phyloP scores from a whole-genome alignment of 2,888 invertebrate genomes.

The Pandemis cinnamomeana region DNA sequence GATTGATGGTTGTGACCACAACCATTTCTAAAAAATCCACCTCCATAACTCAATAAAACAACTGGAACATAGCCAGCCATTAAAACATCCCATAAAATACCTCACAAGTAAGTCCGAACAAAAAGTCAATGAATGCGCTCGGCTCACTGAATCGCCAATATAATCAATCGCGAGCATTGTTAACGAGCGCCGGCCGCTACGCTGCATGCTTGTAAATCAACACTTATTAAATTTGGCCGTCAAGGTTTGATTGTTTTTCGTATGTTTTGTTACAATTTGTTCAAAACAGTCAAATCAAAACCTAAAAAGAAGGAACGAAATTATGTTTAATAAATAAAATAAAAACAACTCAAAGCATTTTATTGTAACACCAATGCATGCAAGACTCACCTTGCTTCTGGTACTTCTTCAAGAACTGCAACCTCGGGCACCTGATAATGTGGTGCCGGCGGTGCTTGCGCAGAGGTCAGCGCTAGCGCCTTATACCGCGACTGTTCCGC shows the following conservation, averaged over 20 bases:
- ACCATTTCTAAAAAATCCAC: neutral
- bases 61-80: neutral
- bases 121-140: conserved; percentile 11
- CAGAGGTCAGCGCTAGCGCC: conserved; percentile 89
- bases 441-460: conserved; percentile 63
- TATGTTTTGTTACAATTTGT: neutral
- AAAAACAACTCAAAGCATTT: neutral
- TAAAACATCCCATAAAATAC: neutral
- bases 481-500: conserved; percentile 94
- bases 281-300: neutral
- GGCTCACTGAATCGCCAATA: conserved; percentile 2
- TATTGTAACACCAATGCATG: conserved; percentile 32
- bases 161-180: conserved; percentile 5
- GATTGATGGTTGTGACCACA: neutral
- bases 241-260: neutral
- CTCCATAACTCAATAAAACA: neutral
- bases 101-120: neutral
- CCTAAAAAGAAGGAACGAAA: too few relatives aligned
- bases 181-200: conserved; percentile 11
- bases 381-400: conserved; percentile 68
- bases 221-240: neutral
- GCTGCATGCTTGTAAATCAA: neutral
- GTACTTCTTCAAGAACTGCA: conserved; percentile 50
- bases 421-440: conserved; percentile 57
- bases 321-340: neutral